phyloP scores from a whole-genome alignment of 2,113 vertebrate genomes.

The Cephalopterus ornatus region DNA sequence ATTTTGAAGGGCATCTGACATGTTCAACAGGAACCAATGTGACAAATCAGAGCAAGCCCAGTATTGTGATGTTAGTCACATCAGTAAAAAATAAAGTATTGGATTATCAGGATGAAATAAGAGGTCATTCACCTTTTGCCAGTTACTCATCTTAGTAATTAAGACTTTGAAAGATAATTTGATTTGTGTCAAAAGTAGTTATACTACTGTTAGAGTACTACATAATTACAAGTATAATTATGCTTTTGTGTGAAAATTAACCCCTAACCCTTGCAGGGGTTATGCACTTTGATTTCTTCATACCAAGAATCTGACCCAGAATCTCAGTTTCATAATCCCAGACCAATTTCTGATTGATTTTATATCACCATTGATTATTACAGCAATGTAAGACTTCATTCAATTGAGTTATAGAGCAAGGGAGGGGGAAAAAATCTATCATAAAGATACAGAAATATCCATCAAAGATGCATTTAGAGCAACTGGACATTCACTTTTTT shows the following conservation, averaged over 20 bases:
- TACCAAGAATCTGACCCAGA: constrained; percentile 1
- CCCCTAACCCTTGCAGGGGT: not conserved
- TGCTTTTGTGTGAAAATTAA: constrained; percentile 4
- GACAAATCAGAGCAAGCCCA: not conserved
- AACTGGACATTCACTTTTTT: constrained; percentile 13
- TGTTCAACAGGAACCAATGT: not conserved
- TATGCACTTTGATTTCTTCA: not conserved
- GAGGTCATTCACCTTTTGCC: not conserved
- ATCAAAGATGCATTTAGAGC: constrained; percentile 51
- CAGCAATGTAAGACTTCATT: constrained; percentile 15
- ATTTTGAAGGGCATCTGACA: not conserved
- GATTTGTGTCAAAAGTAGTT: not conserved
- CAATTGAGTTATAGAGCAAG: not conserved
- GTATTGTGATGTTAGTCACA: not conserved
- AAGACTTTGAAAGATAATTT: not conserved
- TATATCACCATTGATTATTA: constrained; percentile 59
- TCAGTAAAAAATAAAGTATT: not conserved
- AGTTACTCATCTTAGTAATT: not conserved
- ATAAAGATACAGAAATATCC: constrained; percentile 15
- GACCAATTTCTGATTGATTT: constrained; percentile 62
- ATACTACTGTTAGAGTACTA: not conserved
- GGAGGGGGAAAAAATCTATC: not conserved
- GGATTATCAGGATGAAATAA: not conserved
- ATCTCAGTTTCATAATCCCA: constrained; percentile 14
- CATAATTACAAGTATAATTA: not conserved